phyloP scores from a whole-genome alignment of 2,113 vertebrate genomes.

The Gopherus flavomarginatus region DNA sequence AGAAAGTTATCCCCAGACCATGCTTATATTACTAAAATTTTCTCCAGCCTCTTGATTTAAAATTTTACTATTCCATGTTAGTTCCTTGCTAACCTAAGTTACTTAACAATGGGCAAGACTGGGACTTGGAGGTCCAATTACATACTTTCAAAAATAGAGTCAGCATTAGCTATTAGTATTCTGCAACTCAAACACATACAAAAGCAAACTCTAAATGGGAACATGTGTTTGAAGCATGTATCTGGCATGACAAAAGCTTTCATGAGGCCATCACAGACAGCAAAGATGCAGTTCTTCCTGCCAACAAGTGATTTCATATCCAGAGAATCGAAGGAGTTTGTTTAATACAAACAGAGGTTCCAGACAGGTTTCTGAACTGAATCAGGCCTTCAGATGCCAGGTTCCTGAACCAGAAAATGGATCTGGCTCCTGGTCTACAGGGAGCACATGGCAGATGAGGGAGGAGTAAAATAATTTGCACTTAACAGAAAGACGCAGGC shows the following conservation, averaged over 20 bases:
- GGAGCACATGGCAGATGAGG: neutral
- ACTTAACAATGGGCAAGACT: neutral
- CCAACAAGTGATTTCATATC: neutral
- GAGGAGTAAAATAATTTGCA: slow-evolving; percentile 32
- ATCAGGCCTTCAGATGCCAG: neutral
- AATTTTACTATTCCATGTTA: neutral
- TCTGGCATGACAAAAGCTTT: neutral
- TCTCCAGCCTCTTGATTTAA: neutral
- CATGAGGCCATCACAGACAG: neutral
- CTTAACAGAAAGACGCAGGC: slow-evolving; percentile 1
- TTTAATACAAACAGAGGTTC: neutral
- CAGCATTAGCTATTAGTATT: neutral
- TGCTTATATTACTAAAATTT: neutral
- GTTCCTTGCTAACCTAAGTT: neutral
- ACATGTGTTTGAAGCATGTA: neutral
- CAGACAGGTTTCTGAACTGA: slow-evolving; percentile 31
- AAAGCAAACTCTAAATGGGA: neutral
- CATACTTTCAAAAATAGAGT: neutral
- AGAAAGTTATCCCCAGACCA: neutral
- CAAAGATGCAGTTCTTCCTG: neutral
- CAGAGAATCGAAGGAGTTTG: neutral
- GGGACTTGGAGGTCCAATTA: neutral
- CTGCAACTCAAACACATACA: neutral
- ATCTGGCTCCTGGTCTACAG: neutral
- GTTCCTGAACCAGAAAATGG: slow-evolving; percentile 42